These are phyloP conservation scores for Tachina grossa DNA, from an alignment of 2,888 invertebrate genomes.

Conservation along the genomic window DNA sequence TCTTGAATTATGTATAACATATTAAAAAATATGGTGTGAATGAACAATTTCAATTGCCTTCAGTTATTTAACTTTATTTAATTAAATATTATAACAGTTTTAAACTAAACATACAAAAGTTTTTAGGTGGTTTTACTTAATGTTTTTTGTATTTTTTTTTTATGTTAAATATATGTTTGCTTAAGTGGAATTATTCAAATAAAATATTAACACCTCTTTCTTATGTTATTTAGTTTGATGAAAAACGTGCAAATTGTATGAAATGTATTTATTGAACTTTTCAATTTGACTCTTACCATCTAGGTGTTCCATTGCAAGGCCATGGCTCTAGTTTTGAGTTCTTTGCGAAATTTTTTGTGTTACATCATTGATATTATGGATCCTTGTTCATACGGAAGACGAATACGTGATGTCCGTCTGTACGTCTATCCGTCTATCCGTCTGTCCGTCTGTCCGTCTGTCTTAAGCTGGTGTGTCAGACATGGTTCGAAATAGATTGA, in stretches of 20 bases:
- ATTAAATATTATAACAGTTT: not conserved
- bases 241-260: slow-evolving; percentile 6
- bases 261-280: not conserved
- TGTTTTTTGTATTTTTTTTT: too few relatives aligned
- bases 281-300: not conserved
- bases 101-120: not conserved
- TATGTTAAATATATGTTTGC: not conserved
- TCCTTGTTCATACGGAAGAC: too few relatives aligned
- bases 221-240: not conserved
- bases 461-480: too few relatives aligned
- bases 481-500: too few relatives aligned
- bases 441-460: too few relatives aligned
- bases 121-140: not conserved
- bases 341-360: too few relatives aligned
- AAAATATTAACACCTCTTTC: not conserved
- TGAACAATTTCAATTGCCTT: not conserved
- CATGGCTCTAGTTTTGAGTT: too few relatives aligned
- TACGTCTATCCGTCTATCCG: too few relatives aligned
- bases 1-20: too few relatives aligned
- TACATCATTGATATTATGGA: too few relatives aligned
- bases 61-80: not conserved
- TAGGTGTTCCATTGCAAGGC: too few relatives aligned
- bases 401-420: too few relatives aligned
- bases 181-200: not conserved
- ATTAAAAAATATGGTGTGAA: not conserved